Evolutionary conservation across 2,797 vertebrate species (phyloP).

Genomic region (Benthosema pterotum): DNA sequence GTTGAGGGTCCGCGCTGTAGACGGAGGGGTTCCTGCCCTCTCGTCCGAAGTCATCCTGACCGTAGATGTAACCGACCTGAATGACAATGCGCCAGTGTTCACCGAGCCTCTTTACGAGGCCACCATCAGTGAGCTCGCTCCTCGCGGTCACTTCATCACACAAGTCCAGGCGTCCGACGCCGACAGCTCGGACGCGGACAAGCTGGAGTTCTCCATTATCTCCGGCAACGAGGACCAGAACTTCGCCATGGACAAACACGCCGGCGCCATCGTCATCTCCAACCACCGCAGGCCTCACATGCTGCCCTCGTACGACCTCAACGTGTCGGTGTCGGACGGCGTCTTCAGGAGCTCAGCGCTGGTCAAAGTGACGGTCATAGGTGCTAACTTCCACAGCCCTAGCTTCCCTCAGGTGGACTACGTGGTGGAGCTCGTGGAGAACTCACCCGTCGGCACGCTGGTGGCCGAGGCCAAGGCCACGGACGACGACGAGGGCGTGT

Average conservation of each 20-base stretch:
- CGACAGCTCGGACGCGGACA: slow-evolving; percentile 85
- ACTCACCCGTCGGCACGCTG: slow-evolving; percentile 87
- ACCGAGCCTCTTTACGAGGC: slow-evolving; percentile 86
- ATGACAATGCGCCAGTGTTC: slow-evolving; percentile 93
- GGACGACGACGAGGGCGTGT: slow-evolving; percentile 89
- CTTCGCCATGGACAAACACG: slow-evolving; percentile 87
- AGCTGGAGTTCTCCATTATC: slow-evolving; percentile 90
- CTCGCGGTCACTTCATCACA: slow-evolving; percentile 90
- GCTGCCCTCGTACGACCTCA: slow-evolving; percentile 86
- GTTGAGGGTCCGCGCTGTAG: slow-evolving; percentile 85
- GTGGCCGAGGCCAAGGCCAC: slow-evolving; percentile 88
- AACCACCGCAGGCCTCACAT: slow-evolving; percentile 85
- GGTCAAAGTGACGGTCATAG: slow-evolving; percentile 83
- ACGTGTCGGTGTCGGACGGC: slow-evolving; percentile 92
- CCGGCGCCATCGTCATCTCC: slow-evolving; percentile 87
- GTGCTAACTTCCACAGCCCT: slow-evolving; percentile 93
- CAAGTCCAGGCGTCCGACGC: slow-evolving; percentile 93
- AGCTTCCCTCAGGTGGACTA: slow-evolving; percentile 90
- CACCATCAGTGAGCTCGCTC: slow-evolving; percentile 88
- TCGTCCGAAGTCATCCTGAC: slow-evolving; percentile 84
- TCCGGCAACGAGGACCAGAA: slow-evolving; percentile 93
- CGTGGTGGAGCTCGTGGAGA: slow-evolving; percentile 94
- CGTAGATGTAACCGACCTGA: slow-evolving; percentile 89
- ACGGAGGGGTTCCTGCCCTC: slow-evolving; percentile 90
- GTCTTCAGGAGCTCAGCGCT: slow-evolving; percentile 92